phyloP scores from a whole-genome alignment of 2,113 vertebrate genomes.

The Brachypodius melanocephalos region DNA sequence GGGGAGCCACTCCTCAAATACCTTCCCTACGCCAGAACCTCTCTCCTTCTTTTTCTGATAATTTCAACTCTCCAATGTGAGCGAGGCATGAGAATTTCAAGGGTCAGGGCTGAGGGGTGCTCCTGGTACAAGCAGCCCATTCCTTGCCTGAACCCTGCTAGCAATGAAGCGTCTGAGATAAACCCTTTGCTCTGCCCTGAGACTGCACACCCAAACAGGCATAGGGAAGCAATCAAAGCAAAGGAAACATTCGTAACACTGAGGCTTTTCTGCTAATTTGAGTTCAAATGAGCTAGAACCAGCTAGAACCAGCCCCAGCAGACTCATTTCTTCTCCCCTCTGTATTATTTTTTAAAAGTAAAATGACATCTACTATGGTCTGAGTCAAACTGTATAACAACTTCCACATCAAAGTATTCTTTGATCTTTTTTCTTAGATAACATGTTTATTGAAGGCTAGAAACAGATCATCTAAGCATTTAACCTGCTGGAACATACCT shows the following conservation, averaged over 20 bases:
- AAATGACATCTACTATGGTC: not conserved
- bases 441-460: not conserved
- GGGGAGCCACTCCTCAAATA: not conserved
- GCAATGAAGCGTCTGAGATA: not conserved
- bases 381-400: not conserved
- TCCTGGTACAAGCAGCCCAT: not conserved
- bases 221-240: not conserved
- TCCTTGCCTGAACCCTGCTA: not conserved
- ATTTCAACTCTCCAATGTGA: not conserved
- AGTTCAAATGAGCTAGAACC: not conserved
- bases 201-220: accelerated
- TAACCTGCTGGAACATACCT: not conserved
- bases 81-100: not conserved
- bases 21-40: not conserved
- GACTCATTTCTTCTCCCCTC: not conserved
- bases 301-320: not conserved
- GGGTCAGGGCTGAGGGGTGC: not conserved
- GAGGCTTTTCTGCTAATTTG: not conserved
- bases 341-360: not conserved
- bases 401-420: not conserved
- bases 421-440: not conserved
- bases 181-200: not conserved
- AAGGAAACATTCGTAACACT: not conserved
- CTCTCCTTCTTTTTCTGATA: not conserved
- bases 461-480: not conserved